Conservation (phyloP, 92 coral and sea anemone species). For the Phenganax stokvisi region DNA sequence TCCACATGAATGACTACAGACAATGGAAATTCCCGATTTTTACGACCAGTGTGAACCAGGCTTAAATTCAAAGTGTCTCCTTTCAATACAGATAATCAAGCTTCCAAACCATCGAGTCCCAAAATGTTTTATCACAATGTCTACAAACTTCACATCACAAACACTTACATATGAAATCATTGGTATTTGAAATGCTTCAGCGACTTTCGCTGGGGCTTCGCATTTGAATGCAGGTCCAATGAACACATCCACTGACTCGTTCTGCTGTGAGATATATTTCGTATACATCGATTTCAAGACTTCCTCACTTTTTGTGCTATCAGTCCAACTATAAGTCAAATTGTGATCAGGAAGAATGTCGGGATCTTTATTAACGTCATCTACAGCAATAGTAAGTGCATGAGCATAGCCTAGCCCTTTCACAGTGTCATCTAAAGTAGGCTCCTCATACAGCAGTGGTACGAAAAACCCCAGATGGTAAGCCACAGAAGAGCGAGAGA, state of each 20-base stretch:
- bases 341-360: conserved; percentile 65
- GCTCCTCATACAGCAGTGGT: background rate
- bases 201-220: conserved; percentile 60
- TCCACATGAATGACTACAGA: no score
- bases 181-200: conserved; percentile 66
- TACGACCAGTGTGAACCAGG: no score
- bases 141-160: background rate
- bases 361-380: conserved; percentile 67
- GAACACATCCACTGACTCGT: conserved; percentile 53
- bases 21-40: no score
- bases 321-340: conserved; percentile 77
- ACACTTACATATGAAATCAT: conserved; percentile 91
- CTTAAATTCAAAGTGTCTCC: no score
- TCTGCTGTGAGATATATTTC: background rate
- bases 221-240: conserved; percentile 87
- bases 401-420: conserved; percentile 66
- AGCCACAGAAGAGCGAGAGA: background rate
- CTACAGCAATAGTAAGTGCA: conserved; percentile 81
- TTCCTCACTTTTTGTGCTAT: conserved; percentile 59
- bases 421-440: background rate
- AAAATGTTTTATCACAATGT: background rate
- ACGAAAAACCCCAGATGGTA: conserved; percentile 26
- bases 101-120: no score
- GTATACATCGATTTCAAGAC: conserved; percentile 22
- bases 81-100: no score